Evolutionary conservation across 2,113 vertebrate genomes (phyloP), one percentile per base, ranked within the genome.

Genomic region (Platysternon megacephalum): DNA sequence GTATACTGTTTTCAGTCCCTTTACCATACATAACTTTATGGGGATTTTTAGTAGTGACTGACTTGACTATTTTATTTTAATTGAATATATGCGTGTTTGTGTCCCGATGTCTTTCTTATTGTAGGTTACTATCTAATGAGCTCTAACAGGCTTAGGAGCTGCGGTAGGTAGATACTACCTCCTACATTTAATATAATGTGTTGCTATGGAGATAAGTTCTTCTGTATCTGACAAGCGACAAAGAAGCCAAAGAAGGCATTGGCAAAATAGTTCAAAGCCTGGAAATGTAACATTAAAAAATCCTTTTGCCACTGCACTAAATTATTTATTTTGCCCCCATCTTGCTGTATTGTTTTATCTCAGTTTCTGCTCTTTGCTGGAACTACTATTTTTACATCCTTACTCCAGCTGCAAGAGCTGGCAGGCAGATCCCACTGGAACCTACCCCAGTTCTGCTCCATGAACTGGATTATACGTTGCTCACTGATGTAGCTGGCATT

Each of bases 321-420:
- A 86, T 96, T 91, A 92, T 92, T 98, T 97, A 97, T 97, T 98
- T 96, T 98, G 88, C 93, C 84, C 96, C 95, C 85, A 91, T 97
- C 90, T 84, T 87, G 5, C 53, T 83, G 61, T 84, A 91, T 17
- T 65, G 1, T 79, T 95, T 89, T 82, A 14, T 91, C 72, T 94
- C 52, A 87, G 79, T 93, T 90, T 87, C 72, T 42, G 44, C 82
- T 96, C 19, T 92, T n/a, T 92, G 88, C 48, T 87, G 85, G 91
- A 96, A 95, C 91, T 94, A 97, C 74, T 79, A 52, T 74, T 95
- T 94, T 84, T 96, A 78, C 46, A 93, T 94, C 82, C 22, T 82
- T 11, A 9, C 39, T 97, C 56, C 83, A 96, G 35, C 79, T 88
- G 84, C 87, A 51, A 91, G 76, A 76, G 58, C 79, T 89, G 86